Conservation (phyloP, 2,797 vertebrate species). For the Melanotaenia trifasciata region DNA sequence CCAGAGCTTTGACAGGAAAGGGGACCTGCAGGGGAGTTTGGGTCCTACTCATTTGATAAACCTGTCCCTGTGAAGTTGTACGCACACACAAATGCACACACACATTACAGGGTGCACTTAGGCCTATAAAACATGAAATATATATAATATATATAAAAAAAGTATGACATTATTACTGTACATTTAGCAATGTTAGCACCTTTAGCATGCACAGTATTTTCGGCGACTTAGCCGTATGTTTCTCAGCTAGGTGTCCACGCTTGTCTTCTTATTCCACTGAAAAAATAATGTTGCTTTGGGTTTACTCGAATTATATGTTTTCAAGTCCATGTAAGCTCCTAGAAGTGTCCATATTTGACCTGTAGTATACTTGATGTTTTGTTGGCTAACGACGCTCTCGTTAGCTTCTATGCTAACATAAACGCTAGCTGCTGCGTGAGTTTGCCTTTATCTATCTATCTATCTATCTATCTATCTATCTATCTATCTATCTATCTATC, state of each 20-base stretch:
- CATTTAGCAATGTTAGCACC: not conserved
- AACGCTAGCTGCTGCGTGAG: not conserved
- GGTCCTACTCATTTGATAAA: conserved; percentile 28
- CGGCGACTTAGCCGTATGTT: not conserved
- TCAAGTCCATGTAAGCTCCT: not conserved
- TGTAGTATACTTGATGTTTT: not conserved
- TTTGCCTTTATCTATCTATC: too few relatives aligned
- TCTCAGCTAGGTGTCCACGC: not conserved
- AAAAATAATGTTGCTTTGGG: not conserved
- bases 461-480: too few relatives aligned
- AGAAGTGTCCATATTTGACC: not conserved
- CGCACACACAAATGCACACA: not conserved
- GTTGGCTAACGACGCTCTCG: not conserved
- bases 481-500: too few relatives aligned
- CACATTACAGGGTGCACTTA: not conserved
- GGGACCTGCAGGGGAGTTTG: conserved; percentile 37
- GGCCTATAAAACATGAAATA: rapidly evolving
- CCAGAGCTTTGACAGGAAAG: conserved; percentile 54
- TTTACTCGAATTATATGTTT: not conserved
- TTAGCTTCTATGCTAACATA: conserved; percentile 3
- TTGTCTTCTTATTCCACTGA: not conserved
- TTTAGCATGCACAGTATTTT: not conserved
- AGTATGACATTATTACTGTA: not conserved
- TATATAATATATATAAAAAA: too few relatives aligned
- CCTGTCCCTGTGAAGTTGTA: not conserved